Evolutionary conservation across 2,888 invertebrate genomes (phyloP).

Genomic region (Oligia strigilis): DNA sequence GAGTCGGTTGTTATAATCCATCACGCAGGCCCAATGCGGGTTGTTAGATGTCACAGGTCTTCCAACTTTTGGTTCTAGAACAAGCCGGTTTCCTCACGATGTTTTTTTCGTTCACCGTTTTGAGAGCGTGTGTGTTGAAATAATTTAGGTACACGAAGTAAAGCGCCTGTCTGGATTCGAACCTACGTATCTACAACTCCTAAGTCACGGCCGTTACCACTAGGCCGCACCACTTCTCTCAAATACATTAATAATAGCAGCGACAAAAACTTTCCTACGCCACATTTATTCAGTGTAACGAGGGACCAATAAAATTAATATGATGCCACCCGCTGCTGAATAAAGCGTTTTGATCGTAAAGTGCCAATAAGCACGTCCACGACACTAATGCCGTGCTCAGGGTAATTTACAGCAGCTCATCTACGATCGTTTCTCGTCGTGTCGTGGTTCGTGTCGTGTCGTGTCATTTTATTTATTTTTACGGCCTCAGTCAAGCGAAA

Average conservation of each 20-base stretch:
- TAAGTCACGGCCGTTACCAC: too few relatives aligned
- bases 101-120: too few relatives aligned
- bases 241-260: slow-evolving; percentile 2
- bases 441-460: too few relatives aligned
- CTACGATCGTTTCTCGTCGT: slow-evolving; percentile 24
- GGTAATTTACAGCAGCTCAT: slow-evolving; percentile 47
- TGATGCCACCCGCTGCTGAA: slow-evolving; percentile 83
- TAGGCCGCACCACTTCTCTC: neutral
- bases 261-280: slow-evolving; percentile 39
- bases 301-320: slow-evolving; percentile 80
- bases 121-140: too few relatives aligned
- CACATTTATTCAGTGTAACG: slow-evolving; percentile 62
- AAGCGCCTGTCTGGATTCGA: too few relatives aligned
- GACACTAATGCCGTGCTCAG: slow-evolving; percentile 53
- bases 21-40: too few relatives aligned
- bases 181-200: too few relatives aligned
- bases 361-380: slow-evolving; percentile 69
- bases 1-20: neutral
- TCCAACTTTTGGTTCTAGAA: too few relatives aligned
- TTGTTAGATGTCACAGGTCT: too few relatives aligned
- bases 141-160: too few relatives aligned
- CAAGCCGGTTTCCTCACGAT: too few relatives aligned
- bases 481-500: neutral
- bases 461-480: slow-evolving; percentile 45
- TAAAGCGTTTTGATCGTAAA: slow-evolving; percentile 81